Conservation (phyloP, 2,113 vertebrate species). For the Prolemur simus region DNA sequence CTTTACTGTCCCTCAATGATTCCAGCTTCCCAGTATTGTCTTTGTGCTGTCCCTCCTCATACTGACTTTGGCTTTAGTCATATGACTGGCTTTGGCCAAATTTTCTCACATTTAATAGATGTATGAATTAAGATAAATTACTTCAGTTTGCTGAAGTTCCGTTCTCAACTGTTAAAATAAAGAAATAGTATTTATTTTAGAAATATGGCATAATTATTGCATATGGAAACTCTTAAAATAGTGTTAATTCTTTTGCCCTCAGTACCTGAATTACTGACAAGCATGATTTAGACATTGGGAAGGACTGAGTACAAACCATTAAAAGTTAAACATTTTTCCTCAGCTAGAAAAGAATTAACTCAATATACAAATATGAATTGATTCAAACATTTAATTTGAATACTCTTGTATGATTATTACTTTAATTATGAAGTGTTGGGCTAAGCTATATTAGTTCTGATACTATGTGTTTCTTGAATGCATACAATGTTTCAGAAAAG, state of each 20-base stretch:
- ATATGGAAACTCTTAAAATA: neutral
- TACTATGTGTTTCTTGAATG: neutral
- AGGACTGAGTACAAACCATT: neutral
- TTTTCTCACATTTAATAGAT: neutral
- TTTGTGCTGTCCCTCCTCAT: neutral
- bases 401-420: neutral
- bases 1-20: neutral
- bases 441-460: neutral
- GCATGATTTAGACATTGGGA: neutral
- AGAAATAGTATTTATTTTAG: neutral
- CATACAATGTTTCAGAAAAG: neutral
- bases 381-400: neutral
- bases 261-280: neutral
- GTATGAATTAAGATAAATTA: neutral
- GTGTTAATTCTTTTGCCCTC: neutral
- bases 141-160: neutral
- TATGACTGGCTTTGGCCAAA: neutral
- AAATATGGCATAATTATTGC: neutral
- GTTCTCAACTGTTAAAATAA: neutral
- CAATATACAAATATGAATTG: neutral
- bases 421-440: neutral
- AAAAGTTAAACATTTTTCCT: neutral
- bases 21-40: neutral
- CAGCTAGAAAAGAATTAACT: neutral
- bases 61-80: neutral